A percentile compares a stretch with the other conserved stretches of the same genome.
phyloP scores from a whole-genome alignment of 1,140 invertebrate genomes.

The Neotoxoptera formosana region DNA sequence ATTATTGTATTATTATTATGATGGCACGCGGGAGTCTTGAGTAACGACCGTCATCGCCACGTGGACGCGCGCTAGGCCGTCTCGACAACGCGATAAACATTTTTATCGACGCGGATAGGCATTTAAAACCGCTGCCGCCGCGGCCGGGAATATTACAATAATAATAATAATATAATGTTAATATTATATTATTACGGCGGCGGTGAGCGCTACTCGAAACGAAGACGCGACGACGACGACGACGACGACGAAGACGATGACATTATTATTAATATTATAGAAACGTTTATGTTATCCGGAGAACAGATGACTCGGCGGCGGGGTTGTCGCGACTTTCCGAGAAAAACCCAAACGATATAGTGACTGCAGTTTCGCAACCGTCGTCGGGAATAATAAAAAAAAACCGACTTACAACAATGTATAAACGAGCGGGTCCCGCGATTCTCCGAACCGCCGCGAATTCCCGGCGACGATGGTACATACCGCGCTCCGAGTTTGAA shows the following conservation, averaged over 20 bases:
- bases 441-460: not conserved
- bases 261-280: not conserved
- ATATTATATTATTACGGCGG: not conserved
- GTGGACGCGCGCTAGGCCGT: not conserved
- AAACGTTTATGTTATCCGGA: not conserved
- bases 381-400: not conserved
- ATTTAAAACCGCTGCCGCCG: not conserved
- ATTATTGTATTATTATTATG: not conserved
- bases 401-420: not conserved
- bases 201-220: too few species aligned
- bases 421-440: not conserved
- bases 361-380: not conserved
- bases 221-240: too few species aligned
- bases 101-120: constrained; percentile 20
- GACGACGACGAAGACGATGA: too few species aligned
- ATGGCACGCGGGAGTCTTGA: not conserved
- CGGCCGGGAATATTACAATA: not conserved
- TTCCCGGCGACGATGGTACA: not conserved
- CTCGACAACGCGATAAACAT: constrained; percentile 1
- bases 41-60: not conserved
- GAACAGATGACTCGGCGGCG: not conserved
- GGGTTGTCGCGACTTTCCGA: not conserved
- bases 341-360: not conserved
- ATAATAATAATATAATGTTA: too few species aligned
- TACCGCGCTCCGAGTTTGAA: not conserved